Base-by-base conservation (phyloP, 1,140 invertebrate species). In the Dryas iulia region DNA sequence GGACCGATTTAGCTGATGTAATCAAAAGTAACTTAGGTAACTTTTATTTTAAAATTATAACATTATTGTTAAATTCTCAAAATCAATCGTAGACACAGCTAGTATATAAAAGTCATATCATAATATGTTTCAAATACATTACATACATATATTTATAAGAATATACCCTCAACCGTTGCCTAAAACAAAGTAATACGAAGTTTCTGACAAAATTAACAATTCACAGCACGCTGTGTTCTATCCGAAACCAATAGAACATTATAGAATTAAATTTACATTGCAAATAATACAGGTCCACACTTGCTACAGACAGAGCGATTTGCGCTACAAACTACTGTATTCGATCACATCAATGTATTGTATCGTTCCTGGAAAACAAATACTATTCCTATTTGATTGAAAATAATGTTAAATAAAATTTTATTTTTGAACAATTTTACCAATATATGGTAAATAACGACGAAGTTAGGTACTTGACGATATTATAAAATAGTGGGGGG, bases 221-320 rank as follows among this genome's bases (percentile, higher is more conserved):
- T 47, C 18, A 18, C 18, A 2, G 14, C 14, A 18, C 2, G 18
- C 25, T 14, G 18, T 58, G 4, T 18, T 26, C n/a, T 30, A 30
- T 30, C 14, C 7, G 28, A 58, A 58, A 58, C 26, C 11, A 58
- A 58, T 58, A 14, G 14, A 58, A 58, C 25, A 58, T 58, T 58
- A 58, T 58, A 58, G 56, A 58, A 58, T 39, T 39, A 39, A 28
- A 28, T 57, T 57, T 57, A 28, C 54, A 57, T 14, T 26, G 12
- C 54, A 28, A 57, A 57, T 58, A 58, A 3, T 25, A 58, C 28
- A 28, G n/a, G 56, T 58, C 14, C 14, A 47, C 35, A 47, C 14
- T 47, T 0, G 39, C 6, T 47, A 47, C 7, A 47, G 18, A 47
- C 18, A 14, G 0, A 3, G n/a, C 33, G n/a, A 35, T 35, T 35